phyloP scores from a whole-genome alignment of 2,113 vertebrate genomes.

The Pseudopodoces humilis region DNA sequence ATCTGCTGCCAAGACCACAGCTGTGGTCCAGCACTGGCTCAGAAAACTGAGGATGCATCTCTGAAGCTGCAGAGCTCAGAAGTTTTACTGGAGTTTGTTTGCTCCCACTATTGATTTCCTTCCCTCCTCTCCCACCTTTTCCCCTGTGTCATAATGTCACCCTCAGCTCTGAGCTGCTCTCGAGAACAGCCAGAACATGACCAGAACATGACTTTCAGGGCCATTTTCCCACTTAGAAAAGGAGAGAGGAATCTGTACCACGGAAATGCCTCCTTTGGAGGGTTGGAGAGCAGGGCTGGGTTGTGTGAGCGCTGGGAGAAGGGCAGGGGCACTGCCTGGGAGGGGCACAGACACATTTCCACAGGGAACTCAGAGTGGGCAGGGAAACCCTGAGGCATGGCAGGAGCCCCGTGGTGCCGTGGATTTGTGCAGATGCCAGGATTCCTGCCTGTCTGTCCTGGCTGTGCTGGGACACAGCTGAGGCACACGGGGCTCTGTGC shows the following conservation, averaged over 20 bases:
- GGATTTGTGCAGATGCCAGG: background rate
- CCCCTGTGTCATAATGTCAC: background rate
- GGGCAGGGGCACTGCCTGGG: background rate
- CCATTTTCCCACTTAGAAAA: background rate
- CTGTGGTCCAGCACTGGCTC: background rate
- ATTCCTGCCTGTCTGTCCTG: too few relatives aligned
- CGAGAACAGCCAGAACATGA: background rate
- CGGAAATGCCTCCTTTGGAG: background rate
- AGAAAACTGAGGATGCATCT: background rate
- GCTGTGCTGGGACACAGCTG: background rate
- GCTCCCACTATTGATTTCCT: background rate
- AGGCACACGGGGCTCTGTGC: background rate
- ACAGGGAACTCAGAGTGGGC: background rate
- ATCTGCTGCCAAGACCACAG: background rate
- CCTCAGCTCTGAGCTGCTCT: background rate
- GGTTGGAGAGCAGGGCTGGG: background rate
- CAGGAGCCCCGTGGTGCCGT: background rate
- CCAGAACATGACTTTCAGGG: background rate
- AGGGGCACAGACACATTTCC: background rate
- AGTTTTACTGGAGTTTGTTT: background rate
- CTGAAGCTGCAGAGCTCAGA: constrained; percentile 22
- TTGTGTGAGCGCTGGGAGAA: rapidly evolving
- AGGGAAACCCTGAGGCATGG: background rate
- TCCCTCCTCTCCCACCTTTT: background rate
- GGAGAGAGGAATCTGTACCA: background rate